phyloP scores from a whole-genome alignment of 2,113 vertebrate genomes.

The Procavia capensis region DNA sequence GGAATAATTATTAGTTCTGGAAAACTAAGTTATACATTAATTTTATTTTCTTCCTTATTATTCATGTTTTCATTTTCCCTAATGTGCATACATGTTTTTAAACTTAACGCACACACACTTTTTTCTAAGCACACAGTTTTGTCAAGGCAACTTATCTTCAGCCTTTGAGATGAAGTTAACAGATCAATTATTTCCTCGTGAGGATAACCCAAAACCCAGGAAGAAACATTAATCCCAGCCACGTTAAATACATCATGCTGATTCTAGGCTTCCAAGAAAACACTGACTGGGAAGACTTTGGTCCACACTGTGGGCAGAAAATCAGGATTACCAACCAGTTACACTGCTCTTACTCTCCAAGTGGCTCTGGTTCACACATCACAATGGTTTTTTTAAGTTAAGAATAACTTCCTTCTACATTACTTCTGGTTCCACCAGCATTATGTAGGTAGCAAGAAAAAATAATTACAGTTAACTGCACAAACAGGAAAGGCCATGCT shows the following conservation, averaged over 20 bases:
- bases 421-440: background rate
- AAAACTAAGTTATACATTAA: background rate
- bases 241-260: background rate
- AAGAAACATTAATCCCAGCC: background rate
- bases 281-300: background rate
- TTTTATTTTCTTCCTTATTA: background rate
- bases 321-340: background rate
- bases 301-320: background rate
- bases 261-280: background rate
- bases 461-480: background rate
- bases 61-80: background rate
- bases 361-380: background rate
- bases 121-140: background rate
- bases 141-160: background rate
- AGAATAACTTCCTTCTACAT: conserved; percentile 3
- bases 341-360: conserved; percentile 8
- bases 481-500: background rate
- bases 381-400: background rate
- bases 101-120: background rate
- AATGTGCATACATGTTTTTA: background rate
- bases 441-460: background rate
- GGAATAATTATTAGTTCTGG: background rate
- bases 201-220: background rate
- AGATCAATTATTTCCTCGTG: background rate
- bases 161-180: background rate